Base-by-base conservation (phyloP, 2,113 vertebrate genomes). In the Bufo bufo region DNA sequence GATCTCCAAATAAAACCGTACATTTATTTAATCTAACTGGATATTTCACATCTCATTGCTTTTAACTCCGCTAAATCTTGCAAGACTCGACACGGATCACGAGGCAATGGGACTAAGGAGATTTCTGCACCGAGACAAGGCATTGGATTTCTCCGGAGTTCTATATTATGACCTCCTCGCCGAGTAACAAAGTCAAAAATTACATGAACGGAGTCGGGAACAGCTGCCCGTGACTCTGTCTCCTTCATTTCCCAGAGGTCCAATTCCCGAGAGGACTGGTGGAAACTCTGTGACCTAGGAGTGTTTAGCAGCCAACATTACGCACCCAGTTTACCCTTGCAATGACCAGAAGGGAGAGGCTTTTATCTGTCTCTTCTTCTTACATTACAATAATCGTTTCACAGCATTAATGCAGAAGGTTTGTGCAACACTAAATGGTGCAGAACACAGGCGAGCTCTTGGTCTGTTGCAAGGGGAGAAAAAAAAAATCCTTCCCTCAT, bases 261-360 rank as follows among this genome's bases (percentile, higher is more conserved):
- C 89, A 50, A 61, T 72, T 92, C 92, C 72, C 54, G 90, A 89
- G 93, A 92, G 92, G 93, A 89, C 90, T 90, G 91, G 92, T 92
- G 92, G 50, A 93, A 95, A 93, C 86, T 91, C 90, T 80, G 89
- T 91, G 91, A 85, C 91, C 91, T 92, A 92, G 91, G 66, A 91
- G 81, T 43, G 71, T 43, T 77, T 61, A 86, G 85, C 91, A 90
- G 92, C 92, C 85, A 90, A 11, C 3, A 85, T 16, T 88, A 86
- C 91, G 91, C 95, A 95, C 95, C 96, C 95, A 96, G 94, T 96
- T 95, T 91, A 96, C 95, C 97, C 97, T 97, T 98, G 96, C 93
- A 91, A 91, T 95, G 93, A 96, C 95, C 94, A 96, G 92, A 93
- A 94, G 94, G 94, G 94, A 95, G 94, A 93, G 94, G 94, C 95